phyloP scores from a whole-genome alignment of 2,113 vertebrate species.

The Numenius arquata region DNA sequence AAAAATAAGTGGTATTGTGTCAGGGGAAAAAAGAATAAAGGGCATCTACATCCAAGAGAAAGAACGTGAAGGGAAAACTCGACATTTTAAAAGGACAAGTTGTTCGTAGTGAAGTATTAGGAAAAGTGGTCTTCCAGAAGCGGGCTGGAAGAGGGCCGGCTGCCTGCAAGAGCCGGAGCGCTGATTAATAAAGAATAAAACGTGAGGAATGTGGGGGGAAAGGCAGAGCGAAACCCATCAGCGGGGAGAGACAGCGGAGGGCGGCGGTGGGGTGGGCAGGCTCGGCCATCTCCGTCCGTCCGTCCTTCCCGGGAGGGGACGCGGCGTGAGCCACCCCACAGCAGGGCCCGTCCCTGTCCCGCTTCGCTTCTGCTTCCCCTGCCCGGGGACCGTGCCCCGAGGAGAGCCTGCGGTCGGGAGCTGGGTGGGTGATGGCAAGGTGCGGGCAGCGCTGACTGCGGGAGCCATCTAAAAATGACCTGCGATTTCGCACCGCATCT shows the following conservation, averaged over 20 bases:
- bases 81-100: not conserved
- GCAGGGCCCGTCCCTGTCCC: not conserved
- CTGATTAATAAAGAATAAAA: not conserved
- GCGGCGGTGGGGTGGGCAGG: not conserved
- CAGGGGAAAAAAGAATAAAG: accelerated
- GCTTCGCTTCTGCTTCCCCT: not conserved
- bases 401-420: not conserved
- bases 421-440: not conserved
- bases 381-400: not conserved
- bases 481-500: not conserved
- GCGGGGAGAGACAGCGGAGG: not conserved
- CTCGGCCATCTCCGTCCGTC: not conserved
- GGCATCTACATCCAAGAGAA: not conserved
- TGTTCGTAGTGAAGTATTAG: not conserved
- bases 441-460: not conserved
- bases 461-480: not conserved
- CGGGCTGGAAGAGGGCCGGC: not conserved
- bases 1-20: not conserved
- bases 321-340: not conserved
- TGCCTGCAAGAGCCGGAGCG: not conserved
- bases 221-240: not conserved
- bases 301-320: not conserved
- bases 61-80: not conserved
- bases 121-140: not conserved
- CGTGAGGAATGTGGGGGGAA: not conserved